phyloP scores from a whole-genome alignment of 2,888 invertebrate genomes.

The Dexiosoma caninum region DNA sequence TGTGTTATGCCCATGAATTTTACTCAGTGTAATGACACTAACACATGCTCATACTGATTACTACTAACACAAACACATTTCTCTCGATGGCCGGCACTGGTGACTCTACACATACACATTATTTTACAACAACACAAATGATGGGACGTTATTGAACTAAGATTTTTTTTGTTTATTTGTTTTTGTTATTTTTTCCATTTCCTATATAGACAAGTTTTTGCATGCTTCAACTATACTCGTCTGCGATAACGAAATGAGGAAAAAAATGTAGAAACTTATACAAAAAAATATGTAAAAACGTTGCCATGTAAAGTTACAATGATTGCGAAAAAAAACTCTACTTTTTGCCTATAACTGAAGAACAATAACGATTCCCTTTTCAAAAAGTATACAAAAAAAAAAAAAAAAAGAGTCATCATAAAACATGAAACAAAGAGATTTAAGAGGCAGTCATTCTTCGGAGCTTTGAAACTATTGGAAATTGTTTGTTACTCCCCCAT shows the following conservation, averaged over 20 bases:
- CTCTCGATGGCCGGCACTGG: neutral
- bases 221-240: constrained; percentile 47
- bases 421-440: constrained; percentile 20
- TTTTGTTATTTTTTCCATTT: constrained; percentile 24
- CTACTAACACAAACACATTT: too few relatives aligned
- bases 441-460: constrained; percentile 20
- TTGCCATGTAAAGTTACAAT: constrained; percentile 55
- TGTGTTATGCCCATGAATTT: too few relatives aligned
- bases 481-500: constrained; percentile 10
- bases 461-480: constrained; percentile 37
- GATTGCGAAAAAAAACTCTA: constrained; percentile 18
- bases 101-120: neutral
- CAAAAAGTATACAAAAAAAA: neutral
- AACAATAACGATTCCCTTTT: constrained; percentile 44
- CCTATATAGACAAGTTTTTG: constrained; percentile 54
- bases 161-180: constrained; percentile 1
- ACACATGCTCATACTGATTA: too few relatives aligned
- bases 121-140: constrained; percentile 14
- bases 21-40: too few relatives aligned
- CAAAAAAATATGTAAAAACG: neutral
- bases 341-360: constrained; percentile 31
- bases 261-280: constrained; percentile 5
- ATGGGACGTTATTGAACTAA: constrained; percentile 51
- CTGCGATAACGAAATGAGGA: constrained; percentile 22
- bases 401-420: neutral